phyloP scores from a whole-genome alignment of 2,113 vertebrate species.

The Pavo muticus region DNA sequence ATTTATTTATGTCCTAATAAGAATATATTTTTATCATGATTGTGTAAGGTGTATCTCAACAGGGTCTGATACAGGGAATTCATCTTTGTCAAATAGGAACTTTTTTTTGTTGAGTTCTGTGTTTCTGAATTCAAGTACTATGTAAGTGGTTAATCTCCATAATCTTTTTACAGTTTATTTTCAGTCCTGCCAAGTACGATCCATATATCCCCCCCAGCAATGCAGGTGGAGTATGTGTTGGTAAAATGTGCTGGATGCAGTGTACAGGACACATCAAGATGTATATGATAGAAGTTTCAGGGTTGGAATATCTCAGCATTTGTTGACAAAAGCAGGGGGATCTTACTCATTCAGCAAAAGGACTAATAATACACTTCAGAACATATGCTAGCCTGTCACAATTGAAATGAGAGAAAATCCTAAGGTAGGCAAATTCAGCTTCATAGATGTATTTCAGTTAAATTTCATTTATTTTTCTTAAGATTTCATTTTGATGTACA shows the following conservation, averaged over 20 bases:
- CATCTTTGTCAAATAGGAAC: neutral
- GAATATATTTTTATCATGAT: neutral
- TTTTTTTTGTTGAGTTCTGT: neutral
- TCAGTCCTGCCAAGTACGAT: neutral
- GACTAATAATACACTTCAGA: neutral
- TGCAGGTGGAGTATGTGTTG: neutral
- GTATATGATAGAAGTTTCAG: neutral
- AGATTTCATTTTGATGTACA: neutral
- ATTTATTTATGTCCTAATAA: neutral
- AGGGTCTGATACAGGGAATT: neutral
- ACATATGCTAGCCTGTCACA: neutral
- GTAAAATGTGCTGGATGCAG: neutral
- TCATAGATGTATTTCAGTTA: neutral
- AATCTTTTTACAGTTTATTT: constrained; percentile 12
- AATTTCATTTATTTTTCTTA: neutral
- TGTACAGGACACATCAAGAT: neutral
- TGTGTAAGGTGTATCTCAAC: neutral
- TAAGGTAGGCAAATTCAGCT: neutral
- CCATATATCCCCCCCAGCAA: neutral
- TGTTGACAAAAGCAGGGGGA: neutral
- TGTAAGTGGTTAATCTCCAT: neutral
- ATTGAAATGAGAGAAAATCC: neutral
- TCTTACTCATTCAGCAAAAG: neutral
- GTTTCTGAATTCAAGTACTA: neutral
- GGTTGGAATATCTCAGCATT: neutral